Conservation (phyloP, 2,888 invertebrate species). For the Gibbula magus region DNA sequence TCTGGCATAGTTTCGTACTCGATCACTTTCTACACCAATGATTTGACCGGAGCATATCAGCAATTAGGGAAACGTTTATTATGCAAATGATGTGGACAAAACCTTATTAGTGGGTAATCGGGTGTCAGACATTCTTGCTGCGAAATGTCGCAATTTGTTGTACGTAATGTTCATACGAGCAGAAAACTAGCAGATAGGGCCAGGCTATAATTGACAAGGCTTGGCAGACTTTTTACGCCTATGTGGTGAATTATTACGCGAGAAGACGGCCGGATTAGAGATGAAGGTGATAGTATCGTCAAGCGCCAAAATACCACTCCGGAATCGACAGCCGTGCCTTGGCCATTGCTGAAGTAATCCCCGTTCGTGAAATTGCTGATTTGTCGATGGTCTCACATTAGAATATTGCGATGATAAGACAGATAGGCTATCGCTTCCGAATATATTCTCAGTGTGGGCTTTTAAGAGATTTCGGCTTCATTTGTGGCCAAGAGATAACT, state of each 20-base stretch:
- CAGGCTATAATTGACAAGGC: neutral
- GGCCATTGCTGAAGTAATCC: neutral
- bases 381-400: neutral
- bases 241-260: slow-evolving; percentile 10
- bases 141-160: slow-evolving; percentile 1
- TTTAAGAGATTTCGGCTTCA: neutral
- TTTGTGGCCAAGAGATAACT: neutral
- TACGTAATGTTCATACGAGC: neutral
- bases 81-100: slow-evolving; percentile 4
- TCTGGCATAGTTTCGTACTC: neutral
- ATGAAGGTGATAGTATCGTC: slow-evolving; percentile 5
- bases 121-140: neutral
- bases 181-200: slow-evolving; percentile 7
- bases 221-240: slow-evolving; percentile 6
- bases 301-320: slow-evolving; percentile 7
- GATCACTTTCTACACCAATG: neutral
- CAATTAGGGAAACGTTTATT: neutral
- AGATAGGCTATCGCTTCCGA: neutral
- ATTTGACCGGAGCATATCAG: neutral
- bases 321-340: slow-evolving; percentile 4
- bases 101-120: neutral
- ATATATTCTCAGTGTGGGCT: neutral
- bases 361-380: slow-evolving; percentile 14
- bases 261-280: neutral
- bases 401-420: neutral